phyloP scores from a whole-genome alignment of 2,113 vertebrate genomes.

The Toxotes jaculatrix region DNA sequence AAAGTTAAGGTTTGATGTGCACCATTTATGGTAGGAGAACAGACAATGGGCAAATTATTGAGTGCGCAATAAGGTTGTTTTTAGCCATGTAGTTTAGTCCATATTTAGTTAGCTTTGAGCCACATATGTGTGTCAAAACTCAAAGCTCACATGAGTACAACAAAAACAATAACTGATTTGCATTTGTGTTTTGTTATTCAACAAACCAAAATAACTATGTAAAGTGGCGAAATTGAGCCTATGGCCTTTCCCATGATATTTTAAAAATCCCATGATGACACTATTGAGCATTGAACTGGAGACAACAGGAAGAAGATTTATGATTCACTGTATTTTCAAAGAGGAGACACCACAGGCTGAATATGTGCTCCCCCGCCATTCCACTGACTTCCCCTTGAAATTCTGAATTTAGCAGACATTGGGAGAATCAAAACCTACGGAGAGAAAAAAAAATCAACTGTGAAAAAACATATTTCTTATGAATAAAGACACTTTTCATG shows the following conservation, averaged over 20 bases:
- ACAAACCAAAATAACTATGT: neutral
- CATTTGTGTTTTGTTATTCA: neutral
- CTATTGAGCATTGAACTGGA: neutral
- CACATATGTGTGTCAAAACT: neutral
- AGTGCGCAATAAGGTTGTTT: neutral
- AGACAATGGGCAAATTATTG: conserved; percentile 30
- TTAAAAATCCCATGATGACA: neutral
- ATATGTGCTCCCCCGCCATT: conserved; percentile 20
- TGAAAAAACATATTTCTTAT: conserved; percentile 11
- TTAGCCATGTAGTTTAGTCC: neutral
- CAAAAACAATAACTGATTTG: neutral
- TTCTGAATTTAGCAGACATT: conserved; percentile 21
- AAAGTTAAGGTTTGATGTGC: conserved; percentile 1
- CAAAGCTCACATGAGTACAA: neutral
- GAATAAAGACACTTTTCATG: conserved; percentile 41
- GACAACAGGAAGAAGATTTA: neutral
- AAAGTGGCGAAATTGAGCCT: neutral
- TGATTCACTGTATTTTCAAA: conserved; percentile 27
- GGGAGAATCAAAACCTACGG: conserved; percentile 4
- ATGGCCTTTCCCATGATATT: neutral
- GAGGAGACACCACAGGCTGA: conserved; percentile 12
- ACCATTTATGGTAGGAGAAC: conserved; percentile 42
- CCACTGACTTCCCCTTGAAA: conserved; percentile 26
- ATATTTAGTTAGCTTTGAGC: neutral
- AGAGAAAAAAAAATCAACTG: neutral